Base-by-base conservation (phyloP, 2,888 invertebrate genomes). In the Cheilosia grossa region DNA sequence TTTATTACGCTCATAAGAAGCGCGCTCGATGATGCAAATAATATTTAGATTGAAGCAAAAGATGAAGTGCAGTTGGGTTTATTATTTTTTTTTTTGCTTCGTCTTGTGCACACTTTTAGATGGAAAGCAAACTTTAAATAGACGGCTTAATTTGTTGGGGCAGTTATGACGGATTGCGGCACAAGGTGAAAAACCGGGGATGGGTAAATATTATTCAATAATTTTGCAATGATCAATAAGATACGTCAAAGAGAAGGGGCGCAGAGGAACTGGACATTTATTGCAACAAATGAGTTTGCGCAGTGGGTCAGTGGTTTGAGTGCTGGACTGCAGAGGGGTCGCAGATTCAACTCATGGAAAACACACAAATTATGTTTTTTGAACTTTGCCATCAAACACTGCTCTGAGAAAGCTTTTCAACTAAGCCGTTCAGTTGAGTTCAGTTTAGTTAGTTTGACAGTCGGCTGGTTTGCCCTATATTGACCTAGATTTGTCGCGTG, bases 131-230 rank as follows among this genome's bases (percentile, higher is more conserved):
- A 54, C 53, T 44, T 24, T 49, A 1, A 56, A 40, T n/a, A 56
- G 58, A 40, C 19, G 63, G 44, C 69, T 67, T 49, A 78, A 63
- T 64, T 82, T 82, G 67, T 67, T 44, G 54, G 44, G 44, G 67
- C 72, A 72, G 66, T 82, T 53, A 77, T 30, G 58, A 27, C 15
- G 13, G 64, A 56, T 37, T 15, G 19, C 21, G 30, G 7, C 13
- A 2, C n/a, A 0, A 37, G 44, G 5, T 49, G 6, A 6, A 15
- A 63, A 54, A 77, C 37, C n/a, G 47, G 27, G 19, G 44, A 51
- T 40, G 54, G 54, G 77, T 77, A 51, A 82, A 78, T 82, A 82
- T 72, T 78, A 51, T 72, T 67, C 61, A 66, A 67, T 78, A 78
- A 81, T 74, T 81, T 74, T 56, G n/a, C 44, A n/a, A n/a, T 44